These are phyloP conservation scores for Neosilurus hyrtlii DNA, from an alignment of 2,797 vertebrate species.

Conservation along the genomic window DNA sequence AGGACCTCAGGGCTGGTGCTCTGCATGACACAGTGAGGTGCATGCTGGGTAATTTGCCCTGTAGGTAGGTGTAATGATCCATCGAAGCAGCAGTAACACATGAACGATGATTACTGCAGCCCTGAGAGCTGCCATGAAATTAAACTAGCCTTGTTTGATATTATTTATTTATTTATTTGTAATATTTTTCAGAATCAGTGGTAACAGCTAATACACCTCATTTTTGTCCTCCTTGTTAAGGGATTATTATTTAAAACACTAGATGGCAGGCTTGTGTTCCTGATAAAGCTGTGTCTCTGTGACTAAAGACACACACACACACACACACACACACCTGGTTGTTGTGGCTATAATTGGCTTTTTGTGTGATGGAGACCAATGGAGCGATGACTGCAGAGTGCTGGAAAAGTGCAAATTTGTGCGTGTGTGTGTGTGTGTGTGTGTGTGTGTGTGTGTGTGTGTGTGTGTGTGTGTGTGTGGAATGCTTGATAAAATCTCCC, in stretches of 20 bases:
- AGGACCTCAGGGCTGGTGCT: conserved; percentile 51
- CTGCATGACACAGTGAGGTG: conserved; percentile 55
- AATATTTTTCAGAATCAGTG: neutral
- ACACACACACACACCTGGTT: conserved; percentile 25
- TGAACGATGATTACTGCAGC: conserved; percentile 6
- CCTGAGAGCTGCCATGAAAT: neutral
- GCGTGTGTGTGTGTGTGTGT: neutral
- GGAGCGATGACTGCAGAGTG: neutral
- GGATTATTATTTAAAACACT: conserved; percentile 46
- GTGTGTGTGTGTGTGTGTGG: too few relatives aligned
- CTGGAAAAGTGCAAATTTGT: neutral
- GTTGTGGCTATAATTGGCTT: conserved; percentile 12
- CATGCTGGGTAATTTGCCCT: conserved; percentile 65
- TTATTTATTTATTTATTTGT: neutral
- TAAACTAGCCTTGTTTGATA: neutral
- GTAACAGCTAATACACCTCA: too few relatives aligned
- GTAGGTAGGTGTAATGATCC: conserved; percentile 23
- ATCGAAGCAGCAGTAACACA: neutral
- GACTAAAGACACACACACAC: conserved; percentile 42
- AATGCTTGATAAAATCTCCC: neutral
- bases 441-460: too few relatives aligned
- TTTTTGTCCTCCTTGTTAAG: neutral
- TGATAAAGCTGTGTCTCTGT: conserved; percentile 23
- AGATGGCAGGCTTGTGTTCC: conserved; percentile 62
- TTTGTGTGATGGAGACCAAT: conserved; percentile 26